Conservation (phyloP, 2,888 invertebrate genomes). For the Linnaemya vulpina region DNA sequence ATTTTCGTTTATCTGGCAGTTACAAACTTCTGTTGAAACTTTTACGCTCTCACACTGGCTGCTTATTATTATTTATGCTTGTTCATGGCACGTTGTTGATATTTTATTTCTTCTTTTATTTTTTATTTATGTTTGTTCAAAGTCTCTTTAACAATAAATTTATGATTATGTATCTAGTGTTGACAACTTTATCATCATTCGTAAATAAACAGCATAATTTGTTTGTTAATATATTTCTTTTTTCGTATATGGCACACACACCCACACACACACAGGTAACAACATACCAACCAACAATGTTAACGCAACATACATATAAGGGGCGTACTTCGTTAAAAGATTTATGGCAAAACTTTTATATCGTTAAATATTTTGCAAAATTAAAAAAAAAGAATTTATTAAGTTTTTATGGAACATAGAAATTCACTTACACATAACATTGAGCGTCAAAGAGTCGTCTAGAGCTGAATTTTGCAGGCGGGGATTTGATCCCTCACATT, state of each 20-base stretch:
- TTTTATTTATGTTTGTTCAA: slow-evolving; percentile 68
- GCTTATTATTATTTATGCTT: slow-evolving; percentile 38
- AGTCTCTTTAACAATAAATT: slow-evolving; percentile 79
- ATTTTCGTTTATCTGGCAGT: slow-evolving; percentile 45
- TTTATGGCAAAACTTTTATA: slow-evolving; percentile 64
- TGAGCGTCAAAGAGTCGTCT: slow-evolving; percentile 91
- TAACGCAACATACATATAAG: slow-evolving; percentile 22
- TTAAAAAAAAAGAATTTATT: neutral
- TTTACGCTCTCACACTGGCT: neutral
- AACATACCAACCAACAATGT: slow-evolving; percentile 31
- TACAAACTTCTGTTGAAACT: slow-evolving; percentile 9
- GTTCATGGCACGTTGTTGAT: slow-evolving; percentile 19
- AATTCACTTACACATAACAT: slow-evolving; percentile 93
- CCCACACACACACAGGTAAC: too few relatives aligned
- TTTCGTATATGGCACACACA: slow-evolving; percentile 19
- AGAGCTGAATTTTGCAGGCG: slow-evolving; percentile 89
- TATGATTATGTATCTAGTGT: slow-evolving; percentile 77
- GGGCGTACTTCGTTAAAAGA: slow-evolving; percentile 44
- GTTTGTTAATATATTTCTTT: slow-evolving; percentile 23
- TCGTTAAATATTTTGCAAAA: slow-evolving; percentile 16
- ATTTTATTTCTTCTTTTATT: slow-evolving; percentile 39
- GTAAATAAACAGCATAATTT: slow-evolving; percentile 53
- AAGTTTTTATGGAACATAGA: neutral
- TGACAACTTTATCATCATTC: slow-evolving; percentile 70
- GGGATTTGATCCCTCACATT: slow-evolving; percentile 93